Evolutionary conservation across 2,888 invertebrate species (phyloP), one percentile per base, ranked within the genome.

Genomic region (Nomada hirtipes): DNA sequence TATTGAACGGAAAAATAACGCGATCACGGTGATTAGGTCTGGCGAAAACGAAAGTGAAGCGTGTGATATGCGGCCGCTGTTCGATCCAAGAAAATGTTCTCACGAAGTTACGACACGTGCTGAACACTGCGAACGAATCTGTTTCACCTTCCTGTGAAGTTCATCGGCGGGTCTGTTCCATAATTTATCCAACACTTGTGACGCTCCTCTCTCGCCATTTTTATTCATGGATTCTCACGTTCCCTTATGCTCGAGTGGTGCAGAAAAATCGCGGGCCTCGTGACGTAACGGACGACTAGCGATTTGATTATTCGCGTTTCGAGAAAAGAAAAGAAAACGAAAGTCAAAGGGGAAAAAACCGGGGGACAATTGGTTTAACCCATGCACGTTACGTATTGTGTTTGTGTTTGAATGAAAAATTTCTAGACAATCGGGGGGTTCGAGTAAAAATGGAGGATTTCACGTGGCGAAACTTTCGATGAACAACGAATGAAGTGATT

Each of bases 31-130:
- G 85, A 83, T 86, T 86, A 89, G 87, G 83, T 86, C 89, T 90
- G 89, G 36, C 89, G 87, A 87, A 87, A 88, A 88, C 85, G 90
- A 90, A 90, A 91, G 90, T 87, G 73, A 83, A 82, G 53, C 71
- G 85, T 81, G 68, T 36, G 64, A 13, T 74, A 78, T 47, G 74
- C 61, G 76, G 47, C 55, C 72, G 42, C 74, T 74, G 81, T 77
- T 84, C 83, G 78, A 72, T 81, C 76, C 9, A 60, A 53, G 57
- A 70, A 63, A 73, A 80, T 82, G 65, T 86, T 89, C 87, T 82
- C 89, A 88, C 86, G 86, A 75, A 18, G 52, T 86, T 85, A 72
- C 79, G 26, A 78, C 78, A 87, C 61, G 20, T 29, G 63, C 20
- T 36, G 7, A 36, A 36, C 36, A 7, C 36, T 7, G 36, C 42